These are phyloP conservation scores for Premnoplex brunnescens DNA, from an alignment of 2,797 vertebrate genomes.

Conservation along the genomic window DNA sequence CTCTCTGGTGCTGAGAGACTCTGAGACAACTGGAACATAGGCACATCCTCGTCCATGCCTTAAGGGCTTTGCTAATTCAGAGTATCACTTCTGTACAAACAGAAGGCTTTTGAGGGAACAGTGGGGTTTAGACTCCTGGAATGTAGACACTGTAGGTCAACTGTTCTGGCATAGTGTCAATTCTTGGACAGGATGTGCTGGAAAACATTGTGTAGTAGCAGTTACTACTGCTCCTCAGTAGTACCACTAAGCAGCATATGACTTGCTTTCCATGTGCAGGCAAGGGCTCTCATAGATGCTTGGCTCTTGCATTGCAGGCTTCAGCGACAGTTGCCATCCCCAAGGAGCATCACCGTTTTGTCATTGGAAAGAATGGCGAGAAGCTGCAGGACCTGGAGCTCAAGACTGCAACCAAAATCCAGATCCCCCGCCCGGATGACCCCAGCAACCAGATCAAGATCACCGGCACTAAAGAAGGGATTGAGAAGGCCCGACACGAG, in stretches of 20 bases:
- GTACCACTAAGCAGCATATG: not conserved
- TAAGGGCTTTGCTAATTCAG: not conserved
- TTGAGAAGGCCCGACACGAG: constrained; percentile 98
- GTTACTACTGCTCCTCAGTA: not conserved
- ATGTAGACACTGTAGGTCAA: not conserved
- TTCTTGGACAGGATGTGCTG: not conserved
- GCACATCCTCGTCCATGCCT: not conserved
- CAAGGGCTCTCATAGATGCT: not conserved
- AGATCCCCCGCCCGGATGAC: constrained; percentile 98
- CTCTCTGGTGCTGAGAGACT: not conserved
- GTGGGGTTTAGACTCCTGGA: not conserved
- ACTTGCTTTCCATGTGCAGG: not conserved
- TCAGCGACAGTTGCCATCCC: constrained; percentile 96
- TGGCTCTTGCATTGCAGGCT: constrained; percentile 76
- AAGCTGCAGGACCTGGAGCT: constrained; percentile 98
- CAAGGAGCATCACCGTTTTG: constrained; percentile 98
- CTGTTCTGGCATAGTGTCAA: not conserved
- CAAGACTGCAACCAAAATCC: constrained; percentile 99
- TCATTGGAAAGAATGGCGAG: constrained; percentile 98
- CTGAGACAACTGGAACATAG: not conserved
- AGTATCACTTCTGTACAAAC: not conserved
- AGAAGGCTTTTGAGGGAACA: not conserved
- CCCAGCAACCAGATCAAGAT: constrained; percentile 98
- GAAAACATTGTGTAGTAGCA: not conserved
- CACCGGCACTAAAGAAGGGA: constrained; percentile 98